Evolutionary conservation across 2,888 invertebrate species (phyloP).

Genomic region (Maniola hyperantus): DNA sequence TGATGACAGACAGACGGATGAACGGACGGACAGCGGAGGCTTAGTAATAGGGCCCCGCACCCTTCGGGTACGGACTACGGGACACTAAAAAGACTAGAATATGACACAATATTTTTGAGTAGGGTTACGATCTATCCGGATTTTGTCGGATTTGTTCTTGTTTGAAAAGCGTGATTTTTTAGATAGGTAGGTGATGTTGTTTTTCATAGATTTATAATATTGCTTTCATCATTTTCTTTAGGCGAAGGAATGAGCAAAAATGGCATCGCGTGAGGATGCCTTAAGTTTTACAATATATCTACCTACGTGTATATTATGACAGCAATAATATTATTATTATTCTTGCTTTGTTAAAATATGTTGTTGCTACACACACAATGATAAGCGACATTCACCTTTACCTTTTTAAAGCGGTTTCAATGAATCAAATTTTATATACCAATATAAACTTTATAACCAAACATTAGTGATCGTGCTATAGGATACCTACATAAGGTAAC

Average conservation of each 20-base stretch:
- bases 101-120: background rate
- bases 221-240: too few species aligned
- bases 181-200: too few species aligned
- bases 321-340: background rate
- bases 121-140: background rate
- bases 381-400: conserved; percentile 11
- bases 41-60: too few species aligned
- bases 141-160: background rate
- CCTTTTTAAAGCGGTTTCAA: background rate
- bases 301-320: background rate
- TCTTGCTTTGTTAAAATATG: background rate
- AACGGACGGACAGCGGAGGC: too few species aligned
- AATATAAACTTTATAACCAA: conserved; percentile 11
- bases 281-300: conserved; percentile 5
- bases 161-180: background rate
- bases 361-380: background rate
- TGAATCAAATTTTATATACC: background rate
- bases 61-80: too few species aligned
- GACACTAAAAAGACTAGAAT: background rate
- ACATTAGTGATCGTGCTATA: background rate
- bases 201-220: too few species aligned
- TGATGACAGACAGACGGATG: too few species aligned
- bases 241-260: too few species aligned
- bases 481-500: background rate
- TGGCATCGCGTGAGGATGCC: background rate